phyloP scores from a whole-genome alignment of 2,888 invertebrate genomes.

The Philaethria dido region DNA sequence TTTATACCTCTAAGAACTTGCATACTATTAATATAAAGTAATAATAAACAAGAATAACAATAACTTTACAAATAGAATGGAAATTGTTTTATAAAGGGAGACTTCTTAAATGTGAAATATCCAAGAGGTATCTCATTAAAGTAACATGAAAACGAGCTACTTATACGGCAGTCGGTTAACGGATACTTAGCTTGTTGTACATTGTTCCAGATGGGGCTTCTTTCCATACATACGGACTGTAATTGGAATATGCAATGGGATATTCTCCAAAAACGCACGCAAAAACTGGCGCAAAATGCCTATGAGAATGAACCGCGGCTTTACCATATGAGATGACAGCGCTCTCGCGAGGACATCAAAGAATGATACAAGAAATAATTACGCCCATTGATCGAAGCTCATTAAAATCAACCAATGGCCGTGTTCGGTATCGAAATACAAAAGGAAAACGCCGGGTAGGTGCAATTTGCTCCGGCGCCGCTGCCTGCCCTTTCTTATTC shows the following conservation, averaged over 20 bases:
- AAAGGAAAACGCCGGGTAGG: conserved; percentile 66
- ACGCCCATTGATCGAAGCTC: conserved; percentile 81
- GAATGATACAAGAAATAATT: conserved; percentile 81
- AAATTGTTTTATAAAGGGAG: background rate
- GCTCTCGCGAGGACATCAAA: conserved; percentile 68
- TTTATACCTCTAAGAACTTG: too few relatives aligned
- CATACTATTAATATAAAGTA: too few relatives aligned
- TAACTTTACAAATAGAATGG: background rate
- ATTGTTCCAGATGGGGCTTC: conserved; percentile 61
- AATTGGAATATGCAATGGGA: conserved; percentile 66
- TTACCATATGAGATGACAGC: conserved; percentile 70
- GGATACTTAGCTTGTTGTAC: conserved; percentile 57
- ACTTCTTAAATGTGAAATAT: conserved; percentile 17
- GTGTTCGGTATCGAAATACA: conserved; percentile 56
- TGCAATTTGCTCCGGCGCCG: conserved; percentile 77
- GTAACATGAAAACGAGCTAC: conserved; percentile 59
- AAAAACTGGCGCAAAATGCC: conserved; percentile 59
- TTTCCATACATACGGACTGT: conserved; percentile 54
- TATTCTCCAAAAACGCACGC: conserved; percentile 70
- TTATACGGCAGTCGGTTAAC: conserved; percentile 59
- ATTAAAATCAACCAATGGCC: conserved; percentile 77
- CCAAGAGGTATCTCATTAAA: conserved; percentile 59
- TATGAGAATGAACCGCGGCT: conserved; percentile 48
- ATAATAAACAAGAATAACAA: too few relatives aligned
- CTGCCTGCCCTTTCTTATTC: conserved; percentile 71